These are phyloP conservation scores for Mechanitis messenoides DNA, from an alignment of 2,888 invertebrate genomes.

Conservation along the genomic window DNA sequence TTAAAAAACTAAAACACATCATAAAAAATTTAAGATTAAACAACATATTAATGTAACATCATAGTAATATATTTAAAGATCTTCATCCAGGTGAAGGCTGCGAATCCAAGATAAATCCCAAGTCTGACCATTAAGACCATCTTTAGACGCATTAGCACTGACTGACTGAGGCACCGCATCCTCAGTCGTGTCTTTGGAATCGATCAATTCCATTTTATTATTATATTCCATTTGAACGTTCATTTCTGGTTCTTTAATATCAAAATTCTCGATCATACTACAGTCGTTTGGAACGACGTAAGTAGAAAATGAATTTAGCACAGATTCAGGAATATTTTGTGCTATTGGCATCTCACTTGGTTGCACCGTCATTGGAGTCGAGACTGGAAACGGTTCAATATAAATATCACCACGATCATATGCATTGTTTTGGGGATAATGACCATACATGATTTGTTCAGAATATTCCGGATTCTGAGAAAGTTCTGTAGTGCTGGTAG, in stretches of 20 bases:
- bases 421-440: constrained; percentile 35
- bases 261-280: constrained; percentile 27
- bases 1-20: neutral
- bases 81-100: constrained; percentile 44
- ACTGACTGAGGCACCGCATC: constrained; percentile 28
- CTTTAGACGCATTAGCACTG: constrained; percentile 25
- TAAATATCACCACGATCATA: constrained; percentile 37
- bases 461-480: neutral
- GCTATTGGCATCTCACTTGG: constrained; percentile 23
- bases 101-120: constrained; percentile 59
- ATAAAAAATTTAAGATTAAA: neutral
- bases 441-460: constrained; percentile 35
- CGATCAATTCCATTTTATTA: constrained; percentile 9
- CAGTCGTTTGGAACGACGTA: constrained; percentile 32
- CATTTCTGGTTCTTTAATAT: constrained; percentile 34
- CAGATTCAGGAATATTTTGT: constrained; percentile 25
- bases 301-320: constrained; percentile 32
- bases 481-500: constrained; percentile 41
- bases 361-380: constrained; percentile 31
- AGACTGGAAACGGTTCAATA: constrained; percentile 39
- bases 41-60: neutral
- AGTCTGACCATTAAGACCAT: constrained; percentile 35
- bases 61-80: constrained; percentile 31
- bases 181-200: constrained; percentile 20
- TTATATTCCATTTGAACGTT: constrained; percentile 35